Evolutionary conservation across 2,888 invertebrate species (phyloP), one percentile per base, ranked within the genome.

Genomic region (Cataglyphis livida): DNA sequence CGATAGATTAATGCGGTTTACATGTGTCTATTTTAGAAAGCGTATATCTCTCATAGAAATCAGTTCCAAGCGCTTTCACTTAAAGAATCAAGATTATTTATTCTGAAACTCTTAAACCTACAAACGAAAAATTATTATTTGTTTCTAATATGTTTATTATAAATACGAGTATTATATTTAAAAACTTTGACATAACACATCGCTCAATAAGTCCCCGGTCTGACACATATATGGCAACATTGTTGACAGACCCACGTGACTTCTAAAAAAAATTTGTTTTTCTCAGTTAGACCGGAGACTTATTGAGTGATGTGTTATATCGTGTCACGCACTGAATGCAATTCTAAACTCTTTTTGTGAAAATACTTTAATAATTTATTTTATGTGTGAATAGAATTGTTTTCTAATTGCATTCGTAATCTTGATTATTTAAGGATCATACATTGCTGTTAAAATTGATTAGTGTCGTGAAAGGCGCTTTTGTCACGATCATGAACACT

Each of bases 1-100:
- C 32, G 65, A 64, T 75, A 75, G n/a, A 75, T 75, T 75, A 61
- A 75, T 75, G 35, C 18, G 10, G 12, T 64, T 75, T 66, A 51
- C 51, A 38, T 7, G 44, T 12, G 18, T 4, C 12, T 75, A 38
- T 75, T 75, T 75, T 38, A 25, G 15, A 54, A 75, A 66, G 12
- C 18, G 4, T 75, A 48, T 74, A 51, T 18, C 48, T 51, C 7
- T 51, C 18, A 65, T 51, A 54, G 25, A 65, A 75, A 66, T 75
- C 66, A 18, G 38, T 54, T 54, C 12, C 9, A 3, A 75, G 18
- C 6, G 4, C 7, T 73, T 59, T 74, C 15, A 9, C 32, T 18
- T 64, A 21, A 51, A 51, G 12, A 65, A 75, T 51, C 25, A 4
- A 51, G 51, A 65, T 25, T 64, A 75, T 65, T 64, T 35, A 51